phyloP scores from a whole-genome alignment of 1,140 invertebrate species.

The Rhyzopertha dominica region DNA sequence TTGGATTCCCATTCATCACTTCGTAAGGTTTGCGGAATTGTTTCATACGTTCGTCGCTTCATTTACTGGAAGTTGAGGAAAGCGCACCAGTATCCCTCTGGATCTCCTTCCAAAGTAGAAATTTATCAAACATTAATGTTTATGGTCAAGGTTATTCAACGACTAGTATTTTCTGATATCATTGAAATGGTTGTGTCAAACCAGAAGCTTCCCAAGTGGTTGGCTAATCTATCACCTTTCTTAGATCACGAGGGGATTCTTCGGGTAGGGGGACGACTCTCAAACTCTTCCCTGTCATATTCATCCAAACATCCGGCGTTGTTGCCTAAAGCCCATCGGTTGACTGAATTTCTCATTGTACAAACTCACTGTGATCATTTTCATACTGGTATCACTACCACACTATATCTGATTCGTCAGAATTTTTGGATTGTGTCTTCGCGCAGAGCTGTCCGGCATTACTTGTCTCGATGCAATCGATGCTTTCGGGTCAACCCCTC shows the following conservation, averaged over 20 bases:
- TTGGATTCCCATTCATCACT: too few species aligned
- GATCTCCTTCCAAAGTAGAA: too few species aligned
- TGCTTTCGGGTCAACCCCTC: conserved; percentile 13
- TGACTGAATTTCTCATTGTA: conserved; percentile 10
- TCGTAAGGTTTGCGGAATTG: too few species aligned
- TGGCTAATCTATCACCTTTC: conserved; percentile 1
- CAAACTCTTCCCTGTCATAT: conserved; percentile 6
- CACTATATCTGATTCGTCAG: conserved; percentile 16
- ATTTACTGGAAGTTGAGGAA: too few species aligned
- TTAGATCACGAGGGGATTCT: conserved; percentile 1
- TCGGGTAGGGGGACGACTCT: conserved; percentile 3
- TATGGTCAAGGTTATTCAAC: conserved; percentile 5
- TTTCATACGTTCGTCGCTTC: too few species aligned
- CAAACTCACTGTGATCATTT: conserved; percentile 11
- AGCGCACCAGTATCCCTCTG: too few species aligned
- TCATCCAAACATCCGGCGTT: conserved; percentile 8
- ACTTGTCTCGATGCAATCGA: conserved; percentile 10
- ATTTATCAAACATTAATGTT: too few species aligned
- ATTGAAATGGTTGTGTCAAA: too few species aligned
- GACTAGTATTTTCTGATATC: too few species aligned
- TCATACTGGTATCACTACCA: conserved; percentile 30
- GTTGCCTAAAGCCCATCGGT: not conserved
- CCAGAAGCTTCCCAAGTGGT: conserved; percentile 8
- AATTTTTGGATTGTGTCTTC: conserved; percentile 18
- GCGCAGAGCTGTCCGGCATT: conserved; percentile 2